Percentiles rank a stretch among this genome's conserved stretches.
phyloP scores from a whole-genome alignment of 2,888 invertebrate genomes.

The Drosophila ochracea region DNA sequence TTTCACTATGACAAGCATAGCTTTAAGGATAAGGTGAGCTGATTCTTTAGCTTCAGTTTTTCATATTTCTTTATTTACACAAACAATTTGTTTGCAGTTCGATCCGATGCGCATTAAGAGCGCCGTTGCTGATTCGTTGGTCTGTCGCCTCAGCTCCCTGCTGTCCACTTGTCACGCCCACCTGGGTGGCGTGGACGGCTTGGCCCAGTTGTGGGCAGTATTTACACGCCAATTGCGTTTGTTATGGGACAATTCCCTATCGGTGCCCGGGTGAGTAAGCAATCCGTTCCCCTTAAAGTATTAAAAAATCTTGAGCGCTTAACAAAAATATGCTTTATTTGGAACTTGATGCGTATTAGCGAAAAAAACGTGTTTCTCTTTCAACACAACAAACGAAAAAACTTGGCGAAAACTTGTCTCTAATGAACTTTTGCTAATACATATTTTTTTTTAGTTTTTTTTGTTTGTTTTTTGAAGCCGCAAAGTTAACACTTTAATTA shows the following conservation, averaged over 20 bases:
- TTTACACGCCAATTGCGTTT: slow-evolving; percentile 95
- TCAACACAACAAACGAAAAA: slow-evolving; percentile 24
- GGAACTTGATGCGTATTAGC: slow-evolving; percentile 57
- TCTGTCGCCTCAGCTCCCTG: slow-evolving; percentile 92
- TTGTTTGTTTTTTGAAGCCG: slow-evolving; percentile 65
- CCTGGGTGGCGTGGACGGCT: slow-evolving; percentile 90
- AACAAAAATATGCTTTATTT: slow-evolving; percentile 81
- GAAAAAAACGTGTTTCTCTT: slow-evolving; percentile 25
- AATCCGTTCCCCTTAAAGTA: not conserved
- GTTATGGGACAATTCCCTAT: slow-evolving; percentile 93
- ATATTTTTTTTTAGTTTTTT: slow-evolving; percentile 36
- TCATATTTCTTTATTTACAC: not conserved
- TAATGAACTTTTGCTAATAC: slow-evolving; percentile 54
- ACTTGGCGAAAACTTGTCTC: slow-evolving; percentile 20
- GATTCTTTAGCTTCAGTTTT: not conserved
- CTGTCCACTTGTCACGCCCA: slow-evolving; percentile 90
- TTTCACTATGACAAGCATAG: slow-evolving; percentile 86
- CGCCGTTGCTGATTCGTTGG: slow-evolving; percentile 91
- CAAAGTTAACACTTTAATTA: slow-evolving; percentile 65
- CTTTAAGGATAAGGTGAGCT: slow-evolving; percentile 85
- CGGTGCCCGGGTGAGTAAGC: slow-evolving; percentile 93
- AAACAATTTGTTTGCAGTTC: slow-evolving; percentile 83
- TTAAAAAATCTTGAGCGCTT: slow-evolving; percentile 15
- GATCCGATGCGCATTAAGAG: slow-evolving; percentile 89
- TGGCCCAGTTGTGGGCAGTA: slow-evolving; percentile 97